Conservation (phyloP, 2,888 invertebrate genomes). For the Acronicta alni region DNA sequence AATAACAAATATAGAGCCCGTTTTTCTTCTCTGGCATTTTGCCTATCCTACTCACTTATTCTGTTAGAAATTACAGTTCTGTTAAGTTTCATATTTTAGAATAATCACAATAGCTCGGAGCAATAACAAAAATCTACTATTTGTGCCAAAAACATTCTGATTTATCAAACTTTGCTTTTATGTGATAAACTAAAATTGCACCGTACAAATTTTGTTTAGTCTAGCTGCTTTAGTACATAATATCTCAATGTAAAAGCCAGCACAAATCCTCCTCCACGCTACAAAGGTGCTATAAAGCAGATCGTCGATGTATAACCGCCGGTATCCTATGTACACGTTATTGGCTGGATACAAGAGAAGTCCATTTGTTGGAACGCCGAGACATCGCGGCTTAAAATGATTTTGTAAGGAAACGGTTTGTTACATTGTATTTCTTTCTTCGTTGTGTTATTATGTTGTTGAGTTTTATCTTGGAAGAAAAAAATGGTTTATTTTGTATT, state of each 20-base stretch:
- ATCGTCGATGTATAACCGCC: conserved; percentile 11
- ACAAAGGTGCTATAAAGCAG: conserved; percentile 19
- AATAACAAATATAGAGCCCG: no score
- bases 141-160: no score
- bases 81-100: no score
- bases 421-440: conserved; percentile 30
- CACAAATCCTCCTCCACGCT: conserved; percentile 3
- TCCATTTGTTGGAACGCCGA: conserved; percentile 58
- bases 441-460: conserved; percentile 9
- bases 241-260: conserved; percentile 1
- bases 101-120: no score
- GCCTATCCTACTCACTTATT: no score
- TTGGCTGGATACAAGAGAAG: conserved; percentile 62
- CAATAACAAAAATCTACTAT: no score
- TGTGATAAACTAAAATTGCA: no score
- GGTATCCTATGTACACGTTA: conserved; percentile 42
- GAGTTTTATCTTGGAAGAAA: not conserved
- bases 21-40: no score
- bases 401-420: conserved; percentile 19
- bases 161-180: no score
- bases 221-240: not conserved
- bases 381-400: conserved; percentile 39
- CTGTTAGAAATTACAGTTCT: no score
- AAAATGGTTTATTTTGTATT: not conserved
- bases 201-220: no score